Conservation (phyloP, 2,797 vertebrate genomes). For the Sternarchorhynchus goeldii region DNA sequence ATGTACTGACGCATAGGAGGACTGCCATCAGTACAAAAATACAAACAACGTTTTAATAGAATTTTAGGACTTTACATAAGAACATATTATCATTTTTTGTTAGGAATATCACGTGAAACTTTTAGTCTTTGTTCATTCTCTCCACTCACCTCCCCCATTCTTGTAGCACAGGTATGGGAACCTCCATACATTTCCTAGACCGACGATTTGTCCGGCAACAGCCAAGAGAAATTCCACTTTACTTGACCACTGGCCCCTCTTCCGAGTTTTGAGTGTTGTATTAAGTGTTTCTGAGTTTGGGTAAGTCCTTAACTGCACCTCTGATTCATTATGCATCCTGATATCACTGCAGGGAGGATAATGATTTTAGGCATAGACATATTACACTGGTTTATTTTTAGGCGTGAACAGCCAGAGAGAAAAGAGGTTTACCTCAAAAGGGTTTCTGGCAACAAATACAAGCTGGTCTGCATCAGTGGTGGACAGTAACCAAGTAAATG, state of each 20-base stretch:
- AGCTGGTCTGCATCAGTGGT: too few species aligned
- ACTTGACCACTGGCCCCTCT: constrained; percentile 77
- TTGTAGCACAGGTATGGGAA: constrained; percentile 84
- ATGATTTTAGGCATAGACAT: constrained; percentile 20
- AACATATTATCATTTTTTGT: not conserved
- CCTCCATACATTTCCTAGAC: constrained; percentile 81
- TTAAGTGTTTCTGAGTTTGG: constrained; percentile 30
- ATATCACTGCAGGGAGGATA: constrained; percentile 54
- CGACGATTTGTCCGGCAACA: constrained; percentile 80
- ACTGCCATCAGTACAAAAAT: not conserved
- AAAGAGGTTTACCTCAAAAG: too few species aligned
- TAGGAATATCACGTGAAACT: not conserved
- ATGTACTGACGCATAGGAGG: too few species aligned
- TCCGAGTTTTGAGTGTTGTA: constrained; percentile 34
- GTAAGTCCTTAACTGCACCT: constrained; percentile 58
- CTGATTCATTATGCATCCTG: constrained; percentile 59
- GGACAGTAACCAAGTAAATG: too few species aligned
- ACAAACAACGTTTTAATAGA: not conserved
- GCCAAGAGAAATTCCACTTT: constrained; percentile 80
- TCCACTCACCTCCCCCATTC: constrained; percentile 78
- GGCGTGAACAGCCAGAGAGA: constrained; percentile 10
- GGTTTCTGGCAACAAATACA: too few species aligned
- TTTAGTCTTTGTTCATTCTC: not conserved
- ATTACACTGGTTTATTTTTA: not conserved
- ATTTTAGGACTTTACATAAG: too few species aligned